phyloP scores from a whole-genome alignment of 2,888 invertebrate genomes.

The Syrphus vitripennis region DNA sequence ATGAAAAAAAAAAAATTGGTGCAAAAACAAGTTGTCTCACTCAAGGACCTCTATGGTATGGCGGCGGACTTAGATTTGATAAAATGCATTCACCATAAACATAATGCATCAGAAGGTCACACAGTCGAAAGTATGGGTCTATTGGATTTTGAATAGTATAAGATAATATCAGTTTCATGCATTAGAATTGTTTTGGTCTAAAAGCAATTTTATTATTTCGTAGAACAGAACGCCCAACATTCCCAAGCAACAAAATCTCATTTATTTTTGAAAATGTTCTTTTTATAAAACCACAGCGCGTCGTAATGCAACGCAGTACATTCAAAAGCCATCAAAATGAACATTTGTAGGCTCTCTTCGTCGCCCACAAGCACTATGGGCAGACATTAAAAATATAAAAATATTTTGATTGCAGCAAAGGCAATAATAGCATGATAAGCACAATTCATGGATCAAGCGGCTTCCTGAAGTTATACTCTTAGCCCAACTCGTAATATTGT shows the following conservation, averaged over 20 bases:
- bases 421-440: slow-evolving; percentile 57
- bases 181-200: neutral
- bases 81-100: slow-evolving; percentile 8
- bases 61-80: neutral
- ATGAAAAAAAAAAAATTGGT: neutral
- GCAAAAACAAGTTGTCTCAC: slow-evolving; percentile 35
- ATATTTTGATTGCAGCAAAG: slow-evolving; percentile 49
- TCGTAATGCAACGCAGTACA: neutral
- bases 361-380: slow-evolving; percentile 42
- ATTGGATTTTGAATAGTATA: neutral
- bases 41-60: slow-evolving; percentile 47
- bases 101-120: slow-evolving; percentile 17
- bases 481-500: slow-evolving; percentile 8
- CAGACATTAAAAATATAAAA: slow-evolving; percentile 4
- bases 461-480: slow-evolving; percentile 41
- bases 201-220: neutral
- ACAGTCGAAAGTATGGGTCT: neutral
- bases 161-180: neutral
- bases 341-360: slow-evolving; percentile 37
- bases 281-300: neutral
- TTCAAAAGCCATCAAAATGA: slow-evolving; percentile 16
- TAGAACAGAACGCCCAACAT: slow-evolving; percentile 37
- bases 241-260: slow-evolving; percentile 8
- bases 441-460: slow-evolving; percentile 28
- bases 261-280: neutral